These are phyloP conservation scores for Hystrix brachyura DNA, from an alignment of 2,113 vertebrate species.

Conservation along the genomic window DNA sequence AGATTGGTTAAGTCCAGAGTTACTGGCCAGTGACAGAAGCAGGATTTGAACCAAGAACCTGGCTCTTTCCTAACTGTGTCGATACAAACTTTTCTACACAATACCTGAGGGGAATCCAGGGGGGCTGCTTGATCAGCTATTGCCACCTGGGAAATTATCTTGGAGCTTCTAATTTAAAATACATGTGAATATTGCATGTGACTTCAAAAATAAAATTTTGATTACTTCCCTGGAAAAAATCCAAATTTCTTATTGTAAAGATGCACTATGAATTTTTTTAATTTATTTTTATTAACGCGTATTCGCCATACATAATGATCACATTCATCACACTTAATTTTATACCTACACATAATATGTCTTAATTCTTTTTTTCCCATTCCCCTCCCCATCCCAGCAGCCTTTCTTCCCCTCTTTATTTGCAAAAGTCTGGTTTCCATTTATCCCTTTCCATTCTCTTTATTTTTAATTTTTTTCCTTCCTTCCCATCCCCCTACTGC, in stretches of 20 bases:
- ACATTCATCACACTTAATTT: background rate
- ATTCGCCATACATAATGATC: background rate
- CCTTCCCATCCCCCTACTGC: no score
- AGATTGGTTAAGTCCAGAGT: background rate
- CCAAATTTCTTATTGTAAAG: background rate
- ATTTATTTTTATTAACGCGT: background rate
- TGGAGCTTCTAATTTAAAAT: background rate
- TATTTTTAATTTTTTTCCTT: background rate
- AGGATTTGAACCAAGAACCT: background rate
- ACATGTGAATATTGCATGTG: background rate
- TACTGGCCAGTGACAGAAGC: background rate
- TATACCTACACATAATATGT: background rate
- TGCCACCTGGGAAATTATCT: background rate
- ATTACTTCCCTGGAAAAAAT: background rate
- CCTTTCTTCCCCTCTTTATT: background rate
- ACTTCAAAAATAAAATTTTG: background rate
- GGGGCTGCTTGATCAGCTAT: background rate
- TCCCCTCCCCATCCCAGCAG: no score
- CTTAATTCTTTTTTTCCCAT: background rate
- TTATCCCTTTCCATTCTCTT: background rate
- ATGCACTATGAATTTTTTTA: background rate
- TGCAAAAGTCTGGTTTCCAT: background rate
- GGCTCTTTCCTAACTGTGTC: background rate
- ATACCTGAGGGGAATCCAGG: background rate
- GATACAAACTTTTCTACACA: background rate